Evolutionary conservation across 2,888 invertebrate species (phyloP).

Genomic region (Amblyteles armatorius): DNA sequence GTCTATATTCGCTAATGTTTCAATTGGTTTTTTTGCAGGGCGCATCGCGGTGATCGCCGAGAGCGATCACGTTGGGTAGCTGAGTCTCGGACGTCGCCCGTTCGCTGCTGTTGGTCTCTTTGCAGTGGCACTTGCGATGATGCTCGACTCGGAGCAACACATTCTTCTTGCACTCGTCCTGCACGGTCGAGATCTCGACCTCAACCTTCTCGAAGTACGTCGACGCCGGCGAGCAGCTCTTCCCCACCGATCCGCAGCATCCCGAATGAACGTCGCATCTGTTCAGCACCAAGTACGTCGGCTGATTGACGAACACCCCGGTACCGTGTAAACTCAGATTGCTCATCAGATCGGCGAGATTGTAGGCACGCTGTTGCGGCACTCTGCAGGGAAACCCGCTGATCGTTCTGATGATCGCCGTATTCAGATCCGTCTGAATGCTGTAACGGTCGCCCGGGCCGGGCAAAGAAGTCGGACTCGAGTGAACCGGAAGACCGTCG

Average conservation of each 20-base stretch:
- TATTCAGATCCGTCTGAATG: slow-evolving; percentile 64
- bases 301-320: slow-evolving; percentile 68
- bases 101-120: slow-evolving; percentile 60
- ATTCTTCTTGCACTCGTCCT: slow-evolving; percentile 62
- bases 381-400: slow-evolving; percentile 71
- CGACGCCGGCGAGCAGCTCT: slow-evolving; percentile 74
- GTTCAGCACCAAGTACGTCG: slow-evolving; percentile 74
- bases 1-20: not conserved
- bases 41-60: slow-evolving; percentile 24
- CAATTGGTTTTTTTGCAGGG: not conserved
- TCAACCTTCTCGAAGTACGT: slow-evolving; percentile 74
- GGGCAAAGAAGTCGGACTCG: slow-evolving; percentile 41
- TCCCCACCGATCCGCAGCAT: slow-evolving; percentile 74
- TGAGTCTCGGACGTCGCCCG: slow-evolving; percentile 52
- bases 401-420: slow-evolving; percentile 32
- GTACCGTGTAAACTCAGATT: slow-evolving; percentile 53
- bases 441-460: slow-evolving; percentile 9
- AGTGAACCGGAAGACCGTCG: slow-evolving; percentile 22
- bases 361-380: slow-evolving; percentile 77
- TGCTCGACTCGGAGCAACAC: slow-evolving; percentile 77
- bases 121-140: slow-evolving; percentile 77
- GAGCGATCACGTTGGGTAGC: slow-evolving; percentile 65
- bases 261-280: slow-evolving; percentile 81
- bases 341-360: slow-evolving; percentile 73
- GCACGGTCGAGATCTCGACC: slow-evolving; percentile 71